Evolutionary conservation across 2,113 vertebrate genomes (phyloP), one percentile per base, ranked within the genome.

Genomic region (Aviceda subcristata): DNA sequence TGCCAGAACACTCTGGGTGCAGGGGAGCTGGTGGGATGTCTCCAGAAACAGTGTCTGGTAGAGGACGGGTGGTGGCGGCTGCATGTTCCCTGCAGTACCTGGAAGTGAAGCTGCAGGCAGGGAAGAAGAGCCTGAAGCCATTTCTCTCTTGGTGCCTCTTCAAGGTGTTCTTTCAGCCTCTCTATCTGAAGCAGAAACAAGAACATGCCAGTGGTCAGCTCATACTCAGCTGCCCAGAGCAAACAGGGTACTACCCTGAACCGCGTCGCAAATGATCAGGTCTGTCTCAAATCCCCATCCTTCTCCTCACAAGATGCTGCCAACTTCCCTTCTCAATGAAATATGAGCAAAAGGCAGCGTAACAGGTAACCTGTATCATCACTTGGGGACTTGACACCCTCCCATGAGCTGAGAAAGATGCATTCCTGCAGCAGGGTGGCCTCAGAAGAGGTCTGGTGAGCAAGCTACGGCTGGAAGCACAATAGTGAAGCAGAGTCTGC

Each of bases 141-240:
- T 96, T 97, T 98, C 98, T 27, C 93, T 98, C 96, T 98, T 98
- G 64, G 98, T 97, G 78, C 98, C 98, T 96, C 98, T 96, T 99
- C 98, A 66, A 99, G 97, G 38, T 99, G 98, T 94, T 98, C 98
- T 38, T 98, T 98, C 56, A 99, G 90, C 80, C 98, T 98, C 71
- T 98, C 97, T 92, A 98, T 92, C 99, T 99, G 90, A 95, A 92
- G 51, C 64, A 38, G 85, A 23, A 72, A 72, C 6, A 79, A 75
- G 10, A 68, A 74, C 50, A 50, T 36, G 19, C 5, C 3, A 3
- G 32, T 3, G 55, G 24, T 78, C 39, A 60, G 67, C 4, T 36
- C 34, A 43, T 9, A 32, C 48, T 56, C 46, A 64, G 69, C 12
- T 32, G 17, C 55, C 32, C 34, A 80, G 15, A 76, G 43, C 32